Evolutionary conservation across 1,140 invertebrate genomes (phyloP).

Genomic region (Drosophila navojoa): DNA sequence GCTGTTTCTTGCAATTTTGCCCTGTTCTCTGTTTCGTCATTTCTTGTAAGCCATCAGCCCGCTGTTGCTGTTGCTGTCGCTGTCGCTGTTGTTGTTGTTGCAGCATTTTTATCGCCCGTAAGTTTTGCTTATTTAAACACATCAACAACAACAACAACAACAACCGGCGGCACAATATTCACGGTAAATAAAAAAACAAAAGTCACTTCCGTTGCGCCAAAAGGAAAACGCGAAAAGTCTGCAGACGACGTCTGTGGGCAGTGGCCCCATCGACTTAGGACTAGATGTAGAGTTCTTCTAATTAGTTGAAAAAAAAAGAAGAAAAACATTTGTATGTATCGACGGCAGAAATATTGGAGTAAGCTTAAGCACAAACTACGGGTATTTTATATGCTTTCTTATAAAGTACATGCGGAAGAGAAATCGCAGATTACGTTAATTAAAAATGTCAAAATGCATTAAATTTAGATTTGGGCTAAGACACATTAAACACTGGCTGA

Average conservation of each 20-base stretch:
- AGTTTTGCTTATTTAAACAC: conserved; percentile 77
- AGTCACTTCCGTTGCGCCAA: conserved; percentile 76
- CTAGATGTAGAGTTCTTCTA: conserved; percentile 35
- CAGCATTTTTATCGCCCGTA: conserved; percentile 74
- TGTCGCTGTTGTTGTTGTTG: conserved; percentile 37
- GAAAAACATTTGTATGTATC: conserved; percentile 7
- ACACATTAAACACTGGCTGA: background rate
- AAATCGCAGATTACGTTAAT: conserved; percentile 4
- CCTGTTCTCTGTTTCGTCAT: conserved; percentile 60
- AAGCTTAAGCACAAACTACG: background rate
- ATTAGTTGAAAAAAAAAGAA: conserved; percentile 53
- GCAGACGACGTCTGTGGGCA: conserved; percentile 44
- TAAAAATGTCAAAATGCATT: background rate
- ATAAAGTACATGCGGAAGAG: conserved; percentile 5
- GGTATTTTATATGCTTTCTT: too few species aligned
- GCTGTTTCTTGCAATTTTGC: conserved; percentile 41
- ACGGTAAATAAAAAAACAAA: conserved; percentile 70
- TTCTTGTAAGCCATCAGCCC: conserved; percentile 55
- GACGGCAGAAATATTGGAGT: background rate
- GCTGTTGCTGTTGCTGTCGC: conserved; percentile 49
- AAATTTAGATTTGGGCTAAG: background rate
- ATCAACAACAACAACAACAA: conserved; percentile 47
- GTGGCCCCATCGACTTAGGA: conserved; percentile 24
- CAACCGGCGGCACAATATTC: conserved; percentile 75
- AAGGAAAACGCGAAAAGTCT: conserved; percentile 79